phyloP scores from a whole-genome alignment of 35 echinoderm and acorn worm species.

The Heliocidaris erythrogramma region DNA sequence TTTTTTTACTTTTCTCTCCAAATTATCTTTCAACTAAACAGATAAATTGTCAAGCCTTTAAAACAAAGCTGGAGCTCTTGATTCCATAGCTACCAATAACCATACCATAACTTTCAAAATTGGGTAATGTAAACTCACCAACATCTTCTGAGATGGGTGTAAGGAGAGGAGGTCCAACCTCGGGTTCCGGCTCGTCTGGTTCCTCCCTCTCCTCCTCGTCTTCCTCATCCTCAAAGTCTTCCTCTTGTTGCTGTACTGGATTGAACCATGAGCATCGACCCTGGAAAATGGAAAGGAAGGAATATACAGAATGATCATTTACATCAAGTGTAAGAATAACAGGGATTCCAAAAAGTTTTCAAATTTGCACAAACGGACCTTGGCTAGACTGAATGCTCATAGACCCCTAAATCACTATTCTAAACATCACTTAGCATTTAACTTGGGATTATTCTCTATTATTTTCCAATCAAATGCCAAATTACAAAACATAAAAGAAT shows the following conservation, averaged over 20 bases:
- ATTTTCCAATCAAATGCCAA: too few species aligned
- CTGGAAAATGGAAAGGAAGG: constrained; percentile 36
- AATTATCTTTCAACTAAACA: too few species aligned
- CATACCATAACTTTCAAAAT: background rate
- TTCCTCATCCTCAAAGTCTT: constrained; percentile 99
- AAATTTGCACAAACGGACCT: too few species aligned
- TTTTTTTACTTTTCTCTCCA: too few species aligned
- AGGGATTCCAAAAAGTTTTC: too few species aligned
- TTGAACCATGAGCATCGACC: constrained; percentile 98
- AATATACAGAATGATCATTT: background rate
- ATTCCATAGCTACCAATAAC: background rate
- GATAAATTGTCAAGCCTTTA: too few species aligned
- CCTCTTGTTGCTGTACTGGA: constrained; percentile 91
- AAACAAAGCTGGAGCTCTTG: too few species aligned
- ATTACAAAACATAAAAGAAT: too few species aligned
- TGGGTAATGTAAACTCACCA: constrained; percentile 58
- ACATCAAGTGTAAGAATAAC: background rate
- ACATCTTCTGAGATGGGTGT: constrained; percentile 98
- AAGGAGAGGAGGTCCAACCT: constrained; percentile 93
- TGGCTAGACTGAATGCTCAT: too few species aligned
- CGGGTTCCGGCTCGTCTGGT: constrained; percentile 97
- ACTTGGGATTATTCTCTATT: too few species aligned
- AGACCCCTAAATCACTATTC: too few species aligned
- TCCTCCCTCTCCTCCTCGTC: constrained; percentile 98
- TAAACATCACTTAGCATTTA: too few species aligned